Evolutionary conservation across 2,797 vertebrate species (phyloP), one percentile per base, ranked within the genome.

Genomic region (Xenentodon cancila): DNA sequence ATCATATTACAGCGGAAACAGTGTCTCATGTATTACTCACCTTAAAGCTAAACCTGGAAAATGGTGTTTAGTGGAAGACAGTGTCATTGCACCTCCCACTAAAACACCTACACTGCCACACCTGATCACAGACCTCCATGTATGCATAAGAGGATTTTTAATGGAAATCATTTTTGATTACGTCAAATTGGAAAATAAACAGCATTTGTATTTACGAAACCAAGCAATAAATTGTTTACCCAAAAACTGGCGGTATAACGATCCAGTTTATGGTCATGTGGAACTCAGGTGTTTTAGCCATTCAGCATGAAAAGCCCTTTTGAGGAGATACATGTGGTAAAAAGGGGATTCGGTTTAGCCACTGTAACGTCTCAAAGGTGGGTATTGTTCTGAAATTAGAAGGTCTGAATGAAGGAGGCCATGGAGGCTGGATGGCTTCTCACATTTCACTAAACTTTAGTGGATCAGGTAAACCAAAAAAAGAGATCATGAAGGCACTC

Each of bases 221-320:
- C 19, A 32, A 60, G 18, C 42, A 50, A 5, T 30, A 30, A 62
- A 65, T 45, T 7, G 52, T 63, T 78, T 37, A 2, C 25, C 74
- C 69, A 22, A 48, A 46, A 61, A 18, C 70, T 7, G 40, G 18
- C 53, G 30, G 40, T 34, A 58, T 37, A 54, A 27, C 15, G 42
- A 59, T 59, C 64, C 48, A 52, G 67, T 71, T 73, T 65, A 49
- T 44, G 57, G 69, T 78, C 79, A 64, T 17, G 59, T 68, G 71
- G 67, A 48, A 34, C 65, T 74, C 49, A 56, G 73, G 63, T 68
- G 55, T 70, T 67, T 63, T 45, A 50, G 19, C 18, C 34, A 67
- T 25, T 56, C 48, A 20, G 52, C 59, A 82, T 93, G 85, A 94
- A 94, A 91, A 71, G 85, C 67, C 2, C 78, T 56, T 86, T 92